Conservation (phyloP, 2,113 vertebrate genomes). For the Theristicus caerulescens region DNA sequence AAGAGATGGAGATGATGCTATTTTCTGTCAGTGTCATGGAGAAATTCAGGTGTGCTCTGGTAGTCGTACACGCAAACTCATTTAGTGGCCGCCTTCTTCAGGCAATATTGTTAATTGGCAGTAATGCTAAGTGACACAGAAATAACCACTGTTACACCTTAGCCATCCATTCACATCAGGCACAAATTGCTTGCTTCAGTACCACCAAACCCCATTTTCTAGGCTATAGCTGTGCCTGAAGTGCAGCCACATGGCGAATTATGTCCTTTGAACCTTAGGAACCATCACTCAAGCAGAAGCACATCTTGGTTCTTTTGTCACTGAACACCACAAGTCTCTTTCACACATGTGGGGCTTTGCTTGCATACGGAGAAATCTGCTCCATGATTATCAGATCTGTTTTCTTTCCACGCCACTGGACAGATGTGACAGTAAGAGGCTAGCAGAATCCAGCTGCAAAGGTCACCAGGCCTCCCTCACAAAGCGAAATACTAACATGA, state of each 20-base stretch:
- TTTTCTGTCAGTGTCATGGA: neutral
- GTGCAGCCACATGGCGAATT: neutral
- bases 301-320: neutral
- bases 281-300: neutral
- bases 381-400: neutral
- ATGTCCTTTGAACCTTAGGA: neutral
- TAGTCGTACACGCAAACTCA: neutral
- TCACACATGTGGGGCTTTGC: neutral
- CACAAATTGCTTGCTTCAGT: neutral
- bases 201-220: neutral
- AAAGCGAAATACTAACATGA: neutral
- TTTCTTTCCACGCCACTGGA: neutral
- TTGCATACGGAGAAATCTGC: accelerated
- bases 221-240: neutral
- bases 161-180: neutral
- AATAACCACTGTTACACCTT: neutral
- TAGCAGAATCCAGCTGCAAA: neutral
- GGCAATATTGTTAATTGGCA: neutral
- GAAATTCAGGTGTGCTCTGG: neutral
- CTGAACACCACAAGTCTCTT: neutral
- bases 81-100: neutral
- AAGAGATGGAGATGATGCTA: neutral
- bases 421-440: neutral
- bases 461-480: neutral
- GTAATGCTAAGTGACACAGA: neutral